A percentile compares a stretch with the other conserved stretches of the same genome.
These are phyloP conservation scores for Rynchops niger DNA, from an alignment of 2,113 vertebrate species.

Conservation along the genomic window DNA sequence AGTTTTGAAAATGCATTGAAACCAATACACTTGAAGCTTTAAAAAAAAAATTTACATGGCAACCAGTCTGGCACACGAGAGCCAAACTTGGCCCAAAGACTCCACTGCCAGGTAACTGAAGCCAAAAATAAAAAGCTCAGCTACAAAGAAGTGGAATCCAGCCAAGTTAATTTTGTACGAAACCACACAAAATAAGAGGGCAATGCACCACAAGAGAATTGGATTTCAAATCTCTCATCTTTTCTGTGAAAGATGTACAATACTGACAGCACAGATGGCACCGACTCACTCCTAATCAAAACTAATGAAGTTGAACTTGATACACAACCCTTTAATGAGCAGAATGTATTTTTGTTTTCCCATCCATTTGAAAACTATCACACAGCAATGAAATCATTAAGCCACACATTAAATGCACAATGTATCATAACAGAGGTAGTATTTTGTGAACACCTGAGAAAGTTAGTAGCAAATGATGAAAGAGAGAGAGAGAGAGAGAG, in stretches of 20 bases:
- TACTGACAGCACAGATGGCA: slow-evolving; percentile 52
- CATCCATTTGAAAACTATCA: slow-evolving; percentile 12
- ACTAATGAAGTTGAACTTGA: slow-evolving; percentile 66
- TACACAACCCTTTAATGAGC: slow-evolving; percentile 32
- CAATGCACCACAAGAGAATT: neutral
- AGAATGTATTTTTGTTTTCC: slow-evolving; percentile 42
- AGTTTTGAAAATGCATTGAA: neutral
- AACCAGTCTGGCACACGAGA: neutral
- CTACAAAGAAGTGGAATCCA: neutral
- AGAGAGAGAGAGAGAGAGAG: neutral
- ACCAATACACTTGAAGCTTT: neutral
- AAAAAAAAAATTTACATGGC: neutral
- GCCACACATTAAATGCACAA: neutral
- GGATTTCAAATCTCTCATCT: slow-evolving; percentile 7
- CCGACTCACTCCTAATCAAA: slow-evolving; percentile 39
- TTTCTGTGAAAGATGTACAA: neutral
- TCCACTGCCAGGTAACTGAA: neutral
- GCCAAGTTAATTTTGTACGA: neutral
- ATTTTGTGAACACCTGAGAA: neutral
- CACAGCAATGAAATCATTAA: neutral
- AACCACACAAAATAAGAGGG: neutral
- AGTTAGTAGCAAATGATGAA: neutral
- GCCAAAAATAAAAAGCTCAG: slow-evolving; percentile 32
- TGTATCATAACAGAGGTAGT: neutral
- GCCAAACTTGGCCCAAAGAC: neutral